Percentiles rank a stretch among this genome's conserved stretches.
Evolutionary conservation across 2,113 vertebrate species (phyloP).

Genomic region (Leucopternis melanops): DNA sequence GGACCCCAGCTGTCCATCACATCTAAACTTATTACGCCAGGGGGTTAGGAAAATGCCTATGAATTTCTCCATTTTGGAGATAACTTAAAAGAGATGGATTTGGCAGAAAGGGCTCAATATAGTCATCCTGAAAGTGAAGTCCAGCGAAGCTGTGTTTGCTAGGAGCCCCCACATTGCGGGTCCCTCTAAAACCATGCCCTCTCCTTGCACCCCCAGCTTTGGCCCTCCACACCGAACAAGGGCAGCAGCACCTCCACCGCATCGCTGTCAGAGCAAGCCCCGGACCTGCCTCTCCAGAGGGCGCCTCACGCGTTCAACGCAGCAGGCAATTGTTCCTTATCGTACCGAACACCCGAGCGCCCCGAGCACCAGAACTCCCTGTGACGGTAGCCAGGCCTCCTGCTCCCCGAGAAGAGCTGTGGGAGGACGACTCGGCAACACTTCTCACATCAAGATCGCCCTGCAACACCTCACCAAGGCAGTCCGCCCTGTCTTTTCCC

Average conservation of each 20-base stretch:
- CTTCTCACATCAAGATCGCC: too few species aligned
- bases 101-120: background rate
- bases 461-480: too few species aligned
- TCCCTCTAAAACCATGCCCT: background rate
- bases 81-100: background rate
- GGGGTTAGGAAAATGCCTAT: background rate
- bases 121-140: background rate
- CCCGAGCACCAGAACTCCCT: too few species aligned
- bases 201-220: background rate
- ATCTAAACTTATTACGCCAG: background rate
- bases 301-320: too few species aligned
- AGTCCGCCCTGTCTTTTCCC: too few species aligned
- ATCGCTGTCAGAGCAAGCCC: rapidly evolving
- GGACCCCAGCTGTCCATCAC: background rate
- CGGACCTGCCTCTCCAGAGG: background rate
- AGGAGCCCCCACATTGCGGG: background rate
- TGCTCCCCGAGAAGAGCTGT: too few species aligned
- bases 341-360: too few species aligned
- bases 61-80: background rate
- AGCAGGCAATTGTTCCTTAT: too few species aligned
- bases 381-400: too few species aligned
- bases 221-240: background rate
- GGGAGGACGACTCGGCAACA: too few species aligned
- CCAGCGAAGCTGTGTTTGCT: background rate
- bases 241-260: background rate